Evolutionary conservation across 1,140 invertebrate genomes (phyloP), one percentile per base, ranked within the genome.

Genomic region (Epicauta chinensis): DNA sequence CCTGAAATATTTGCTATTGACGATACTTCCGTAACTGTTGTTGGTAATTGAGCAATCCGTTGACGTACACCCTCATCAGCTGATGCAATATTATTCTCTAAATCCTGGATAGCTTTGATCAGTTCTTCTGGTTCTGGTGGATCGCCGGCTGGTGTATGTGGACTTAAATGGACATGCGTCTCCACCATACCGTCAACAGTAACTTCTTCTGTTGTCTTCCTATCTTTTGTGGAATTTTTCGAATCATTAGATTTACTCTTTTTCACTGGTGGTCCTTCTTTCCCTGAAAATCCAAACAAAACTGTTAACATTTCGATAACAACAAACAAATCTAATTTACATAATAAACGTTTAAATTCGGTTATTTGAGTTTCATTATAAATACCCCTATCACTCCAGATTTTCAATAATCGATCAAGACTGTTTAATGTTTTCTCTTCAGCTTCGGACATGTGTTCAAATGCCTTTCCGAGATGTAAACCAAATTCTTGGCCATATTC

Each of bases 371-470:
- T 71, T 55, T 80, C 77, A 61, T 90, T 87, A 69, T 95, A 97
- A 12, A 97, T 90, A 23, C 83, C 86, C 67, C 94, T 77, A 59
- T 97, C 93, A 58, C 89, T 81, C 95, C 94, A 97, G 57, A 98
- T 94, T 53, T 81, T 79, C 7, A 97, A 68, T 47, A 97, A 81
- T 64, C 93, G 80, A 29, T 83, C 81, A 10, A 97, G 70, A 42
- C 88, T 85, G 48, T 81, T 81, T 57, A 83, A 80, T 0, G 85
- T 87, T 67, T 91, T 92, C 29, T 86, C 78, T 59, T 87, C 83
- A 23, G 81, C 81, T 7, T 78, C 76, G 13, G 83, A 84, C 74
- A 95, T 88, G 56, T 90, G 81, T 55, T 87, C 80, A 62, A 94
- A 91, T 1, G 88, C 85, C 67, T 87, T 87, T 53, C 80, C 81